phyloP scores from a whole-genome alignment of 2,113 vertebrate genomes.

The Clupea harengus region DNA sequence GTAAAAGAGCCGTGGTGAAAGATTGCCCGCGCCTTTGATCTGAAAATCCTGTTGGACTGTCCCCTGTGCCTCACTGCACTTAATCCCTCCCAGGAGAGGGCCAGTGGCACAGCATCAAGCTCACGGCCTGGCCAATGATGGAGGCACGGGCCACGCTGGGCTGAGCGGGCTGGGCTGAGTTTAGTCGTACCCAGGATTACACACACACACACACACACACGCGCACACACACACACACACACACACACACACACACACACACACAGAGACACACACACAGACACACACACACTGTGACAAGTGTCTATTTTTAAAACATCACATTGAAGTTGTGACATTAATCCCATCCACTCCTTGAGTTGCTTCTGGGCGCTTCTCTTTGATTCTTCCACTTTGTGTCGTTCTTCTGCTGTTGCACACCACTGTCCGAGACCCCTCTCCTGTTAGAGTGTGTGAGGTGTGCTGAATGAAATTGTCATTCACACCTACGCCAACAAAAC shows the following conservation, averaged over 20 bases:
- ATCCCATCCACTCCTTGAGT: background rate
- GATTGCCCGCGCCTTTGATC: background rate
- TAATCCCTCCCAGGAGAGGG: conserved; percentile 11
- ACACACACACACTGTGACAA: background rate
- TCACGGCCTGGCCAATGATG: background rate
- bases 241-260: background rate
- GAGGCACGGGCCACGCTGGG: background rate
- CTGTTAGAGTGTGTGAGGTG: background rate
- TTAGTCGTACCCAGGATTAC: background rate
- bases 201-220: background rate
- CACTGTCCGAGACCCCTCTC: too few relatives aligned
- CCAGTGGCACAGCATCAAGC: background rate
- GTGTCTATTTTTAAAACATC: conserved; percentile 10
- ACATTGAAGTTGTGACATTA: background rate
- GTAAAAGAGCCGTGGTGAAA: background rate
- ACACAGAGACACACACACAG: background rate
- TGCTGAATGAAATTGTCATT: background rate
- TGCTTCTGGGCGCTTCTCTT: too few relatives aligned
- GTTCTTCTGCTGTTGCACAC: too few relatives aligned
- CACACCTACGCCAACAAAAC: background rate
- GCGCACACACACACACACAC: background rate
- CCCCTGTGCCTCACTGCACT: conserved; percentile 5
- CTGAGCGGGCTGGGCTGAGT: background rate
- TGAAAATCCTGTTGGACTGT: conserved; percentile 34
- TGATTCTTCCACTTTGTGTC: too few relatives aligned